Evolutionary conservation across 2,113 vertebrate species (phyloP).

Genomic region (Thunnus maccoyii): DNA sequence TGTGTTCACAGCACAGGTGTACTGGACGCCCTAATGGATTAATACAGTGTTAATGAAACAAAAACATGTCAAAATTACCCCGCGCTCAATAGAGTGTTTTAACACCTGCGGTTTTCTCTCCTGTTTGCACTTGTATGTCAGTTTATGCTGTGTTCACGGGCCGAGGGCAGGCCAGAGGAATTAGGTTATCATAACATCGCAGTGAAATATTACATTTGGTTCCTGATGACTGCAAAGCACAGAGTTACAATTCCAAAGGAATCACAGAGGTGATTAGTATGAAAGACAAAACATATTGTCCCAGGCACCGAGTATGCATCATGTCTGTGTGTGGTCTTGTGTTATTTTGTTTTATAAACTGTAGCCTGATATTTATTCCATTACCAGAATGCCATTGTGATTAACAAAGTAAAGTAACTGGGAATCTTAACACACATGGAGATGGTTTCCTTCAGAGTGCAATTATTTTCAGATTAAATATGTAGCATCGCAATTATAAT

Average conservation of each 20-base stretch:
- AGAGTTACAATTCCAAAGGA: constrained; percentile 45
- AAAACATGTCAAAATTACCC: constrained; percentile 85
- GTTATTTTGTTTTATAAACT: constrained; percentile 29
- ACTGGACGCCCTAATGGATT: constrained; percentile 85
- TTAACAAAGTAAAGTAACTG: background rate
- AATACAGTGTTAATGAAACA: constrained; percentile 82
- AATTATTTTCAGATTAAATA: background rate
- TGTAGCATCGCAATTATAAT: background rate
- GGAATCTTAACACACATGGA: background rate
- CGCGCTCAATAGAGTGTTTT: constrained; percentile 41
- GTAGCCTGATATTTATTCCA: constrained; percentile 24
- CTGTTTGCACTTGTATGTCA: constrained; percentile 49
- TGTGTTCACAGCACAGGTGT: constrained; percentile 76
- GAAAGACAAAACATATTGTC: constrained; percentile 60
- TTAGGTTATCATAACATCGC: constrained; percentile 61
- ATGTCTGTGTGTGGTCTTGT: constrained; percentile 56
- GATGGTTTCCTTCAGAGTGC: background rate
- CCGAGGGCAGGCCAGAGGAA: constrained; percentile 47
- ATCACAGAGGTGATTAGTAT: constrained; percentile 42
- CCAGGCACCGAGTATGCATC: constrained; percentile 18
- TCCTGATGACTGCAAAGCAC: constrained; percentile 54
- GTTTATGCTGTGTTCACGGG: constrained; percentile 48
- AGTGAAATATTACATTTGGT: constrained; percentile 63
- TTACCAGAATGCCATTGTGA: constrained; percentile 17
- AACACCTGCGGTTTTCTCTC: constrained; percentile 71